Base-by-base conservation (phyloP, 1,140 invertebrate genomes). In the Dinothrombium tinctorium region DNA sequence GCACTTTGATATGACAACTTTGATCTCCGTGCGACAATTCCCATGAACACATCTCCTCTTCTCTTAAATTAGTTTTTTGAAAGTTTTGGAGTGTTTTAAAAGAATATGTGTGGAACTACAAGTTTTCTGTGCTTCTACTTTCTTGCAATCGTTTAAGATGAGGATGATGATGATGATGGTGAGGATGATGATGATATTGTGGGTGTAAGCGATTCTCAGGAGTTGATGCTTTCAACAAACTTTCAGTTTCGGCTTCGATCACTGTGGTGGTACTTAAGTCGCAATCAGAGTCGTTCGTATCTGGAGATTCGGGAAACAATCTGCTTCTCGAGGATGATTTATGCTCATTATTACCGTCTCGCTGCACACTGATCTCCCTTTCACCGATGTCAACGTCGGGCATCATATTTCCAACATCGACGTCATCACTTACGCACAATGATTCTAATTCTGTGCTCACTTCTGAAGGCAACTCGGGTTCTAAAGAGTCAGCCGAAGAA, bases 151-250 rank as follows among this genome's bases (percentile, higher is more conserved):
- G n/a, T n/a, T n/a, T n/a, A n/a, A n/a, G 41, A 26, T 20, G 47
- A 24, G 36, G 35, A 21, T n/a, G 43, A 47, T 25, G 45, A 28
- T 29, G 42, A 33, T 21, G 17, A 26, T 26, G 44, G 37, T 47
- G 37, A 19, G 19, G 40, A 23, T 33, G 42, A 37, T 40, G 47
- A 29, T 29, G 40, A 25, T 35, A 15, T 28, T 72, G 62, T 53
- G 53, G 39, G 51, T 54, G 44, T 56, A 54, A 44, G 20, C 51
- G 60, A 49, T 51, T 61, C 50, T 37, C 63, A 11, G 61, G 67
- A 12, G 62, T 66, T 29, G 66, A 67, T 9, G 62, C 14, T 38
- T 41, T 48, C 25, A 46, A 15, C 28, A 45, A 29, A 14, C 42
- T 37, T 15, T 37, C 32, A 4, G 40, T 44, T 15, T 45, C 43